phyloP scores from a whole-genome alignment of 1,140 invertebrate species.

The Drosophila azteca region DNA sequence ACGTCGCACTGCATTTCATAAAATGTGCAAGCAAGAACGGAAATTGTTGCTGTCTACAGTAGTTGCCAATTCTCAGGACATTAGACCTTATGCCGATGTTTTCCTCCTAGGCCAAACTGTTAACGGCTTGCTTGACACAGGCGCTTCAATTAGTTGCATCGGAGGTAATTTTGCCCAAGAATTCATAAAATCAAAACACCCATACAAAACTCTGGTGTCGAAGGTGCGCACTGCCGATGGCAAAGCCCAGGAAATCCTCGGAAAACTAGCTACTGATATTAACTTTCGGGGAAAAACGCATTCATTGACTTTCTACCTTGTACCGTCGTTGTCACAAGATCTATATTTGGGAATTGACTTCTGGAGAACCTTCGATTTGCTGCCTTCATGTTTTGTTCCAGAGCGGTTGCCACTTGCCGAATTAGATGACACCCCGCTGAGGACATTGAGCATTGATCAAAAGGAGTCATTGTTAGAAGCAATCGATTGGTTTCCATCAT shows the following conservation, averaged over 20 bases:
- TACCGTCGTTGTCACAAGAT: background rate
- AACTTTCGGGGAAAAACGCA: background rate
- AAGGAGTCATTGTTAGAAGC: background rate
- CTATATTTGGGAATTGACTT: slow-evolving; percentile 1
- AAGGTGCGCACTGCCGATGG: too few relatives aligned
- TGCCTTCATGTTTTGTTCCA: background rate
- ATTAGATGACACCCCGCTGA: too few relatives aligned
- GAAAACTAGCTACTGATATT: background rate
- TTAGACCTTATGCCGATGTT: background rate
- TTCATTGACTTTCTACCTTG: background rate
- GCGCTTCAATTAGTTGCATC: slow-evolving; percentile 2
- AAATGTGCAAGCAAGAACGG: background rate
- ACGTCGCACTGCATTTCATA: background rate
- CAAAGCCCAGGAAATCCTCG: background rate
- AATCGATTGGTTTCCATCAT: background rate
- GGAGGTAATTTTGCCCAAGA: slow-evolving; percentile 1
- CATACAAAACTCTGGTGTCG: too few relatives aligned
- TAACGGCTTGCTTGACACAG: slow-evolving; percentile 1
- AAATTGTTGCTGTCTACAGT: background rate
- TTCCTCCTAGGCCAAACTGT: background rate
- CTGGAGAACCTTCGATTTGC: background rate
- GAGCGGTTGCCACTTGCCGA: background rate
- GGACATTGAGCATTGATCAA: background rate
- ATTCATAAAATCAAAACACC: too few relatives aligned
- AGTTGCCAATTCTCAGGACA: background rate